These are phyloP conservation scores for Acheta domesticus DNA, from an alignment of 2,888 invertebrate species.

Conservation along the genomic window DNA sequence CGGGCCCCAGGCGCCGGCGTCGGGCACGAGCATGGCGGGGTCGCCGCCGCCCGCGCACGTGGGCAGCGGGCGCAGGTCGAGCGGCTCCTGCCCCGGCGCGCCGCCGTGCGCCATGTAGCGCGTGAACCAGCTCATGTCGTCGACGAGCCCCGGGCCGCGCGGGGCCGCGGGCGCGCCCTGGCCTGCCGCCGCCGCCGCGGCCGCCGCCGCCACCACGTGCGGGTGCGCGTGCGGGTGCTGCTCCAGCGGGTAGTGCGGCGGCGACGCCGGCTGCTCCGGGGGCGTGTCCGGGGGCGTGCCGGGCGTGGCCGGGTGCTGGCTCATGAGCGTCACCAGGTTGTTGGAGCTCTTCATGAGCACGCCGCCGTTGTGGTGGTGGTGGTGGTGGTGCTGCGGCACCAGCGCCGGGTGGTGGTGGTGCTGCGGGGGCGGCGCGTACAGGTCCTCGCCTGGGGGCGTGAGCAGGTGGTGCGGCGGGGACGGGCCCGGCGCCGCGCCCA, in stretches of 20 bases:
- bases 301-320: slow-evolving; percentile 51
- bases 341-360: slow-evolving; percentile 46
- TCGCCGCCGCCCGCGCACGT: slow-evolving; percentile 49
- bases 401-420: slow-evolving; percentile 53
- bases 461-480: slow-evolving; percentile 52
- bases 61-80: slow-evolving; percentile 77
- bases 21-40: slow-evolving; percentile 18
- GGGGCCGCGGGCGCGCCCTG: slow-evolving; percentile 35
- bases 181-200: slow-evolving; percentile 55
- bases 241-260: slow-evolving; percentile 39
- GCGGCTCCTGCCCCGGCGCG: slow-evolving; percentile 56
- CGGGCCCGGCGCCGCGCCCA: slow-evolving; percentile 52
- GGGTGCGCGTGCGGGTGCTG: slow-evolving; percentile 45
- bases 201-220: slow-evolving; percentile 43
- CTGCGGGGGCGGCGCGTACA: slow-evolving; percentile 43
- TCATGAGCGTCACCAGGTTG: slow-evolving; percentile 37
- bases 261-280: slow-evolving; percentile 59
- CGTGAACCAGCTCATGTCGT: slow-evolving; percentile 75
- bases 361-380: slow-evolving; percentile 43
- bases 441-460: slow-evolving; percentile 53
- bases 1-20: slow-evolving; percentile 41
- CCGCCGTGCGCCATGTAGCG: slow-evolving; percentile 58
- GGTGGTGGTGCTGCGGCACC: neutral
- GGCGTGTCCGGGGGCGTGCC: slow-evolving; percentile 86
- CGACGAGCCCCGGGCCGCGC: slow-evolving; percentile 42